Evolutionary conservation across 1,140 invertebrate genomes (phyloP), one percentile per base, ranked within the genome.

Genomic region (Dufourea novaeangliae): DNA sequence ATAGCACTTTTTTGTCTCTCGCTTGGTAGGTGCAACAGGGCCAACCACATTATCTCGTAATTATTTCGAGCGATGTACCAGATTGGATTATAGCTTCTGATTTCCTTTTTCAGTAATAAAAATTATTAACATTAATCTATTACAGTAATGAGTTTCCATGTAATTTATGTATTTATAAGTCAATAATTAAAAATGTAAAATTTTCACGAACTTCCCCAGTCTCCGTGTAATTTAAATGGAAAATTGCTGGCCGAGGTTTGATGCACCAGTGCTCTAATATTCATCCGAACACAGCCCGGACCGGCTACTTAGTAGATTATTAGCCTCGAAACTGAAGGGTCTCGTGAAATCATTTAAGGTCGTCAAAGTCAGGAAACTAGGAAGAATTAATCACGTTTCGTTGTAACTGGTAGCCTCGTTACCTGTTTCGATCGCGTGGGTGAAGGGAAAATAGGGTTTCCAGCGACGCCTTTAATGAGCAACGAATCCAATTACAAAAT

Each of bases 401-500:
- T 37, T 12, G 34, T 17, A 37, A 29, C 2, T 17, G 3, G 14
- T 20, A 7, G 41, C 6, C 14, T 17, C 14, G 39, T 32, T 32
- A 22, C 11, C 7, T 11, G 11, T 7, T 34, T 39, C 14, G 29
- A 11, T 59, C 6, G 14, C 14, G 17, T 17, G n/a, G 22, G 7
- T 17, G 14, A 46, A 14, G 34, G 0, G 1, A 11, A 54, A 64
- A 14, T 3, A 32, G 25, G 29, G 14, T 14, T 50, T n/a, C 2
- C 20, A 17, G 22, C 7, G 44, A 22, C 22, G 11, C 10, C 20
- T 56, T 67, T 67, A 66, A 67, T 25, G 54, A 59, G 27, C 4
- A n/a, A 27, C 22, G 39, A 46, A 68, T 69, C 29, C 64, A 59
- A 46, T 68, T 75, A 46, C 39, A 27, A 69, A 69, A 75, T 68